A percentile compares a stretch with the other conserved stretches of the same genome.
phyloP scores from a whole-genome alignment of 2,888 invertebrate genomes.

The Nebria brevicollis region DNA sequence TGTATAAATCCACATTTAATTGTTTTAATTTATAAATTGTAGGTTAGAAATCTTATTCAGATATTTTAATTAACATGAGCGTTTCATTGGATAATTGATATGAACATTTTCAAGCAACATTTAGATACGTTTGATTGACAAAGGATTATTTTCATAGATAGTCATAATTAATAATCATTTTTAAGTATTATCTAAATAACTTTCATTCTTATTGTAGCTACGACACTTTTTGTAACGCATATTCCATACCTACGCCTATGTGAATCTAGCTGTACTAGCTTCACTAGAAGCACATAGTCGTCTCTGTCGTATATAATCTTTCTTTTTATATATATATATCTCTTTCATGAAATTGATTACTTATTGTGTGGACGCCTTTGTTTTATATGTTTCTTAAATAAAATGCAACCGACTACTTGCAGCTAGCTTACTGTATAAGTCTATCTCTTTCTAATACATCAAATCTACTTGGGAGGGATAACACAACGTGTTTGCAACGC shows the following conservation, averaged over 20 bases:
- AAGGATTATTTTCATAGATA: too few species aligned
- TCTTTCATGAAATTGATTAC: too few species aligned
- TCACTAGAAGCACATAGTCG: too few species aligned
- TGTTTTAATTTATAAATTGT: neutral
- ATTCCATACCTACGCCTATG: too few species aligned
- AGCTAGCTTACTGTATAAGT: neutral
- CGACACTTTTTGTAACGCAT: too few species aligned
- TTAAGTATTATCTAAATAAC: too few species aligned
- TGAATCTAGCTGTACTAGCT: too few species aligned
- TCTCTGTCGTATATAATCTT: too few species aligned
- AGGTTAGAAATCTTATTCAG: neutral
- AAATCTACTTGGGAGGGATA: neutral
- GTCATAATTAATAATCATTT: too few species aligned
- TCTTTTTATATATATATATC: too few species aligned
- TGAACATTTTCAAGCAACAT: neutral
- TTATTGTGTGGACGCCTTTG: neutral
- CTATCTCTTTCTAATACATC: neutral
- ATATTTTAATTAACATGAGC: neutral
- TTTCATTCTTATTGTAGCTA: too few species aligned
- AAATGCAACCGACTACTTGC: neutral
- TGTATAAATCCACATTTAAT: neutral
- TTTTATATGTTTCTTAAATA: neutral
- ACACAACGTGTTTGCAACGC: slow-evolving; percentile 1
- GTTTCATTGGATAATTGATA: neutral
- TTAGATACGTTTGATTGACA: too few species aligned